phyloP scores from a whole-genome alignment of 2,113 vertebrate species.

The Dryoscopus gambensis region DNA sequence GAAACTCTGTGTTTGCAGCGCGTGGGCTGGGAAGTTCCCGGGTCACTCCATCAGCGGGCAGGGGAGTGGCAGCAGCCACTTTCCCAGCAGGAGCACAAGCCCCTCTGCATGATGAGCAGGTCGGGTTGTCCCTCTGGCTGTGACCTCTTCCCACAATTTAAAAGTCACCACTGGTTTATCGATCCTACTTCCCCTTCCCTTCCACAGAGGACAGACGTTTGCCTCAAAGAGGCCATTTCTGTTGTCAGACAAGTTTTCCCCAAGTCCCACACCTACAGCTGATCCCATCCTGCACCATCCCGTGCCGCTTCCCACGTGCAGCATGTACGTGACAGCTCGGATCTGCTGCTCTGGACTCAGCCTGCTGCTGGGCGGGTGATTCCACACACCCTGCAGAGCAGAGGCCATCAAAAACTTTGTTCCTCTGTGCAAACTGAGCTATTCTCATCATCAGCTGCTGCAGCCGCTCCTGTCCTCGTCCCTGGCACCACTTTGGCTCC shows the following conservation, averaged over 20 bases:
- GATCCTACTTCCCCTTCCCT: not conserved
- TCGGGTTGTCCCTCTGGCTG: not conserved
- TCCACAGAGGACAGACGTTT: not conserved
- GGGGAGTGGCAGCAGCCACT: not conserved
- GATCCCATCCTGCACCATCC: not conserved
- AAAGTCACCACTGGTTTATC: not conserved
- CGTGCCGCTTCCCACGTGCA: fast-evolving
- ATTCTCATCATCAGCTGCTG: not conserved
- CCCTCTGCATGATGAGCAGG: not conserved
- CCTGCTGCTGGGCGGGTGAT: fast-evolving
- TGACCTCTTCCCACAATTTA: not conserved
- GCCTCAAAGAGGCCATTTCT: not conserved
- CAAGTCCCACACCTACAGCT: not conserved
- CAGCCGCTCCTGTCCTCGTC: fast-evolving
- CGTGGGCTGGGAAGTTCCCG: not conserved
- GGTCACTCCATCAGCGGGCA: not conserved
- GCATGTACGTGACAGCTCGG: fast-evolving
- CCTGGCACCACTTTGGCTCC: not conserved
- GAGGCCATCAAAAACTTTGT: not conserved
- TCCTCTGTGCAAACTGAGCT: not conserved
- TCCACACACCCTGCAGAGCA: not conserved
- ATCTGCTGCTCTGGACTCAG: fast-evolving
- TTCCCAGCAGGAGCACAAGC: not conserved
- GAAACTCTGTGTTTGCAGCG: not conserved
- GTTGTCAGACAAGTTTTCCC: not conserved